Conservation (phyloP, 2,113 vertebrate genomes). For the Nyctibius bracteatus region DNA sequence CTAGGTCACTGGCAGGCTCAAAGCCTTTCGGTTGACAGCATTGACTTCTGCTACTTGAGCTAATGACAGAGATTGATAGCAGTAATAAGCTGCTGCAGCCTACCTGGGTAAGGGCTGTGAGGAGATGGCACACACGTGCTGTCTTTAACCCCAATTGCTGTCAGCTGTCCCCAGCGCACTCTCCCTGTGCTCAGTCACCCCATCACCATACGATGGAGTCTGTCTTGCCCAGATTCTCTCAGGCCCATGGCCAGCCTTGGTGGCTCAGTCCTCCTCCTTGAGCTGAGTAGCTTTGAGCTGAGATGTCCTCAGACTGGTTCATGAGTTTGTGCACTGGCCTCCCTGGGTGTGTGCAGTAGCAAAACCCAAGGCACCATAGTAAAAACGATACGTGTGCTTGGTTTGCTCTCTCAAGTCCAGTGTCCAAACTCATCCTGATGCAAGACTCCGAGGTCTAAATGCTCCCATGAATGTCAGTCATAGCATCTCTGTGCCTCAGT, state of each 20-base stretch:
- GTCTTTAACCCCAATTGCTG: not conserved
- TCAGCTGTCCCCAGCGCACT: accelerated
- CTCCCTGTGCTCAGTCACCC: not conserved
- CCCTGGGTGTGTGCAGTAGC: not conserved
- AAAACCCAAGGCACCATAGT: not conserved
- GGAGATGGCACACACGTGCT: not conserved
- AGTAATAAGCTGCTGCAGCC: not conserved
- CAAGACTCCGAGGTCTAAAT: not conserved
- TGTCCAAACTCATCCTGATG: not conserved
- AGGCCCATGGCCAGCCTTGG: not conserved
- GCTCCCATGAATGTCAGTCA: not conserved
- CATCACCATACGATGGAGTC: accelerated
- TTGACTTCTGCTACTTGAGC: not conserved
- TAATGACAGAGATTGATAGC: not conserved
- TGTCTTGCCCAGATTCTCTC: not conserved
- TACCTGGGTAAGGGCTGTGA: not conserved
- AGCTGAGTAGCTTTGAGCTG: not conserved
- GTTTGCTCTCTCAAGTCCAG: not conserved
- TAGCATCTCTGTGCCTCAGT: not conserved
- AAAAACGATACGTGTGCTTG: not conserved
- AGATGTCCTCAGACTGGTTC: not conserved
- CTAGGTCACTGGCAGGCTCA: not conserved
- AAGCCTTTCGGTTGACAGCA: not conserved
- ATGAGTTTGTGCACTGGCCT: not conserved
- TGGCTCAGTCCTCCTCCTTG: not conserved